phyloP scores from a whole-genome alignment of 2,888 invertebrate genomes.

The Cheilosia scutellata region DNA sequence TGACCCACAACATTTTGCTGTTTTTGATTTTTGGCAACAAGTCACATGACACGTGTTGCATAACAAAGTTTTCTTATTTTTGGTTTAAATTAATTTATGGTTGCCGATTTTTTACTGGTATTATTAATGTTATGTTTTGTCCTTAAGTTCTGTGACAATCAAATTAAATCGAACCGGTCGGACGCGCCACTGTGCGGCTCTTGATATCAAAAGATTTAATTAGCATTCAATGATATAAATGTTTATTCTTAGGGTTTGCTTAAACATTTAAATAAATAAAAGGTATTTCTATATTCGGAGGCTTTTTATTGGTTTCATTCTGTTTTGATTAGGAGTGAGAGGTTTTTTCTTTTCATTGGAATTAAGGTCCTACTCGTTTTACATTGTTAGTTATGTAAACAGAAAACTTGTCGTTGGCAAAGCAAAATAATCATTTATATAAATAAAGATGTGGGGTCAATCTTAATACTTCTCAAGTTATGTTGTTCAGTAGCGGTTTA shows the following conservation, averaged over 20 bases:
- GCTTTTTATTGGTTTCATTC: too few relatives aligned
- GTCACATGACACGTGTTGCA: conserved; percentile 26
- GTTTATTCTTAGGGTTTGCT: conserved; percentile 30
- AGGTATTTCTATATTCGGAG: neutral
- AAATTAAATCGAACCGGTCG: conserved; percentile 39
- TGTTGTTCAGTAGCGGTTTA: too few relatives aligned
- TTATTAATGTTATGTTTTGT: conserved; percentile 10
- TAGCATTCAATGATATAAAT: conserved; percentile 57
- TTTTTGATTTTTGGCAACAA: conserved; percentile 6
- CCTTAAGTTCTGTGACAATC: conserved; percentile 34
- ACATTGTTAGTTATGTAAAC: too few relatives aligned
- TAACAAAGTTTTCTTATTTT: conserved; percentile 14
- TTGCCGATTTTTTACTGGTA: neutral
- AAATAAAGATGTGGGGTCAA: too few relatives aligned
- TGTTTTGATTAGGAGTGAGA: neutral
- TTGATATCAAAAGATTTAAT: conserved; percentile 28
- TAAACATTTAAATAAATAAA: neutral
- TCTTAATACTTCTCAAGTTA: too few relatives aligned
- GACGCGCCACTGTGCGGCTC: neutral
- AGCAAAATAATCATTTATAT: too few relatives aligned
- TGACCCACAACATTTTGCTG: conserved; percentile 49
- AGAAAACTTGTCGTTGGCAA: too few relatives aligned
- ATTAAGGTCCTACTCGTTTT: too few relatives aligned
- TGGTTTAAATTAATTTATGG: neutral
- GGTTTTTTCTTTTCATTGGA: neutral